These are phyloP conservation scores for Drosophila miranda DNA, from an alignment of 1,140 invertebrate genomes.

Conservation along the genomic window DNA sequence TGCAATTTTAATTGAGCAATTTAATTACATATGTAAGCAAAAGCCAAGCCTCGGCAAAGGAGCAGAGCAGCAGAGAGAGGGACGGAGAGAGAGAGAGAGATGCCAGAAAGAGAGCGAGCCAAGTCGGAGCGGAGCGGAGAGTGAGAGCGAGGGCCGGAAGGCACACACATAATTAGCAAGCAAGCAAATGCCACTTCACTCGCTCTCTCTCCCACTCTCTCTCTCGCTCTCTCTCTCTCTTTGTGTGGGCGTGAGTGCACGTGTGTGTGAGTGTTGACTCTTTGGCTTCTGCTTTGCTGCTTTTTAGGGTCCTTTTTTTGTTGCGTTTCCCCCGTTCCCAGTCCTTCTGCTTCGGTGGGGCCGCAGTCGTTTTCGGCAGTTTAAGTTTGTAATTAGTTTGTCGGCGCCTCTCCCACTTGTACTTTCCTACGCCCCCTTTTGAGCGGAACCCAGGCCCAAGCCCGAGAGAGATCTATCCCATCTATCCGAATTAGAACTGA, in stretches of 20 bases:
- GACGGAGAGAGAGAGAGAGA: not conserved
- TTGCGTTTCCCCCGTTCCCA: not conserved
- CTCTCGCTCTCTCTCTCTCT: not conserved
- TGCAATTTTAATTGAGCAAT: conserved; percentile 83
- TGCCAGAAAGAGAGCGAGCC: not conserved
- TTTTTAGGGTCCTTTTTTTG: conserved; percentile 29
- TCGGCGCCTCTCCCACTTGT: conserved; percentile 36
- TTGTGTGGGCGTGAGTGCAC: not conserved
- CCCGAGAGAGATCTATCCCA: too few relatives aligned
- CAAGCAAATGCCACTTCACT: conserved; percentile 19
- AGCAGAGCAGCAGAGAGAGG: not conserved
- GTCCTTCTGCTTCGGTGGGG: conserved; percentile 13
- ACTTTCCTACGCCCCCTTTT: too few relatives aligned
- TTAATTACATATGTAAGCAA: conserved; percentile 82
- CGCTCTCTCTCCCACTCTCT: conserved; percentile 1
- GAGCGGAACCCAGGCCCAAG: too few relatives aligned
- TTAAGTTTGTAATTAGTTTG: conserved; percentile 77
- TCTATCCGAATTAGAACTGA: too few relatives aligned
- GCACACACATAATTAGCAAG: conserved; percentile 61
- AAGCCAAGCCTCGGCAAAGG: conserved; percentile 31
- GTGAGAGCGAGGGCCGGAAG: not conserved
- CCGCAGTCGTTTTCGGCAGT: conserved; percentile 25
- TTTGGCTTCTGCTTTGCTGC: conserved; percentile 27
- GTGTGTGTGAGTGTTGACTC: conserved; percentile 42
- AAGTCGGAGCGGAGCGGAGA: conserved; percentile 1